A percentile compares a stretch with the other conserved stretches of the same genome.
Conservation (phyloP, 2,797 vertebrate genomes). For the Paratrypauchen microcephalus region DNA sequence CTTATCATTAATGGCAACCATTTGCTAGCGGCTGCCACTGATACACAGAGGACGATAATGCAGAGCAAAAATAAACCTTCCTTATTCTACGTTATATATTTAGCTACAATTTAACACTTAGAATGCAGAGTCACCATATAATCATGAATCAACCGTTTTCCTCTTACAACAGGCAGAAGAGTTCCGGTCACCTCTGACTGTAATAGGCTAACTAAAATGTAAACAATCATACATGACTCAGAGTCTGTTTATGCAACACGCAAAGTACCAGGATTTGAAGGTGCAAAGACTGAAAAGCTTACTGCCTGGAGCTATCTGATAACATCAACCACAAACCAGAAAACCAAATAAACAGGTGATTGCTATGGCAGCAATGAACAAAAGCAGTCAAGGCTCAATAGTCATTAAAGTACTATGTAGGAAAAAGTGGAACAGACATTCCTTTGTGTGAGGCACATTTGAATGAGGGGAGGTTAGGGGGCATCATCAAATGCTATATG, state of each 20-base stretch:
- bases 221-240: constrained; percentile 4
- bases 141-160: background rate
- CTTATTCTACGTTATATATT: background rate
- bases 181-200: background rate
- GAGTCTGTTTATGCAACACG: background rate
- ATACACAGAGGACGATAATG: background rate
- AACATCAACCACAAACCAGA: constrained; percentile 15
- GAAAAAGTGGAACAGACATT: background rate
- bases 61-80: background rate
- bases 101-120: background rate
- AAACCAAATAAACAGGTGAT: constrained; percentile 34
- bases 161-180: too few species aligned
- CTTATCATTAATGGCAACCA: background rate
- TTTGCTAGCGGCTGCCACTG: background rate
- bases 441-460: background rate
- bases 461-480: background rate
- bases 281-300: background rate
- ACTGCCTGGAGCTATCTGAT: constrained; percentile 16
- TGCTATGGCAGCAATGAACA: constrained; percentile 14
- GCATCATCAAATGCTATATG: background rate
- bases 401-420: background rate
- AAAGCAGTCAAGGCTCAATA: background rate
- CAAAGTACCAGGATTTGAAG: constrained; percentile 5
- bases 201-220: background rate
- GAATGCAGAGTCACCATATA: background rate